Base-by-base conservation (phyloP, 2,888 invertebrate species). In the Luffia ferchaultella region DNA sequence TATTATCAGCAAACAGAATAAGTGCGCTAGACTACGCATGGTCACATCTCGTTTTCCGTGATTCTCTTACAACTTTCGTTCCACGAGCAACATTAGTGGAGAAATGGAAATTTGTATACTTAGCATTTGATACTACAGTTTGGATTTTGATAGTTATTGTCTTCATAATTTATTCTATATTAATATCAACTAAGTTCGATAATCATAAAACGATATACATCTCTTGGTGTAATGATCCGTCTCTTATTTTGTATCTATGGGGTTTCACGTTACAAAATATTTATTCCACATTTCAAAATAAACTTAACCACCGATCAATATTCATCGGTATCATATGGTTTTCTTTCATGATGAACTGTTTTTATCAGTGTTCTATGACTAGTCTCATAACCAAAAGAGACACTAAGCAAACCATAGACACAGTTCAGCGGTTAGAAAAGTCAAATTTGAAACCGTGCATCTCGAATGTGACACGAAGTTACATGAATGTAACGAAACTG, bases 281-380 rank as follows among this genome's bases (percentile, higher is more conserved):
- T 41, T 48, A 2, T 41, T 16, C 18, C 2, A 42, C 18, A 3
- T 41, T 48, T 16, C 18, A 41, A 18, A 48, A 15, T 7, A 40
- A 42, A 17, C 40, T 48, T 18, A n/a, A 20, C 16, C 42, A 16
- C 16, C 51, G 50, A n/a, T 19, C 50, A 3, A 17, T 51, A 9
- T 47, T 55, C n/a, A 16, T 54, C 2, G 42, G 49, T 40, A 55
- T 53, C 53, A 19, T 54, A 1, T 55, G 54, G 54, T 56, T 48
- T 43, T 16, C 49, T 12, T 53, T 55, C 40, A 44, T 55, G 18
- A 42, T 55, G 0, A 48, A 42, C 12, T 44, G 20, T 30, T 52
- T 48, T 40, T 56, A 53, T 50, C 45, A 52, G 9, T 52, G 50
- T n/a, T 45, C 46, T 12, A 18, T 55, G 17, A 53, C 53, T 2